Base-by-base conservation (phyloP, 2,113 vertebrate species). In the Platichthys stellatus region DNA sequence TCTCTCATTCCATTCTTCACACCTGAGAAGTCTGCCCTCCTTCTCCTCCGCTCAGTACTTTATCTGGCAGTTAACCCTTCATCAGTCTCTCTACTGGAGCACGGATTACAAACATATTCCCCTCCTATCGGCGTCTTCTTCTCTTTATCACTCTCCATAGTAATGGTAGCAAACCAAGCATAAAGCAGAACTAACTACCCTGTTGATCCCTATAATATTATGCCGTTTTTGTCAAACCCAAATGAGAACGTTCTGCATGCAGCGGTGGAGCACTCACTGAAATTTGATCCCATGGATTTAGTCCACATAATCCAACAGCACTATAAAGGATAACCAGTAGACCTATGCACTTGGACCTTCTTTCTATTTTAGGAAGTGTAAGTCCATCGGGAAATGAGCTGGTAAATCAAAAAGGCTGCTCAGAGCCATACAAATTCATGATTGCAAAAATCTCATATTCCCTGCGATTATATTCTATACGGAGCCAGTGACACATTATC, bases 221-320 rank as follows among this genome's bases (percentile, higher is more conserved):
- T 81, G 82, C 73, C 79, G 84, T 86, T 88, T 89, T 86, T 80
- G 82, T 91, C 85, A 85, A 81, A 87, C 64, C 77, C 72, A 69
- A 75, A n/a, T 78, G 84, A 88, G 82, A 81, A 71, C 64, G 70
- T 79, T 76, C 54, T 72, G 78, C 74, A 86, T 74, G 81, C 77
- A 79, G 85, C 86, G 54, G 66, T 47, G 60, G 73, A 90, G 89
- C 91, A 89, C 90, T 93, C 90, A 88, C 81, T 91, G 87, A 91
- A 90, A 92, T 91, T 89, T 93, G 90, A 91, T 90, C 90, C 86
- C 84, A 58, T 90, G 92, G 90, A 87, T 90, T 92, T 90, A 89
- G 82, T 78, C 84, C 76, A 76, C 81, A 80, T 93, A 92, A 93
- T 93, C 92, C 90, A 83, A 53, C 86, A 71, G 92, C 89, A 88